These are phyloP conservation scores for Pristionchus arcanus DNA, from an alignment of 2,888 invertebrate species.

Conservation along the genomic window DNA sequence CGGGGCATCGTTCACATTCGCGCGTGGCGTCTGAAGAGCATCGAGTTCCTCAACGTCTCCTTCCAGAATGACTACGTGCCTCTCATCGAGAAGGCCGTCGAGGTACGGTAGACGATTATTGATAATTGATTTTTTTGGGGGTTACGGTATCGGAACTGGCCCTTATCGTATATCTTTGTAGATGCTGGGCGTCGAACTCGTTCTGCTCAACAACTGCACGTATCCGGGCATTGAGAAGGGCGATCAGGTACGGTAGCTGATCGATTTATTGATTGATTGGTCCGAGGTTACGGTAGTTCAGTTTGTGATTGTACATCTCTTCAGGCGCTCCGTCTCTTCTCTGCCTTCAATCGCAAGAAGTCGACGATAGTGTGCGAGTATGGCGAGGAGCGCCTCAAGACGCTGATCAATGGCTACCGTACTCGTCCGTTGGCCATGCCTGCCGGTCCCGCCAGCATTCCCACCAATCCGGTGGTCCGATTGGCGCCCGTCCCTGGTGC, in stretches of 20 bases:
- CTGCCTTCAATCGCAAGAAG: constrained; percentile 69
- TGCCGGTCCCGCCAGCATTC: background rate
- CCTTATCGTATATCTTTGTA: constrained; percentile 54
- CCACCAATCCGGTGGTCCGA: background rate
- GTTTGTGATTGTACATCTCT: background rate
- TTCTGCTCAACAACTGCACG: constrained; percentile 68
- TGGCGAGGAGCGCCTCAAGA: constrained; percentile 68
- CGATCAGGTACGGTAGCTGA: constrained; percentile 42
- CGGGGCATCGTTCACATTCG: constrained; percentile 68
- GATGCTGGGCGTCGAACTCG: constrained; percentile 69
- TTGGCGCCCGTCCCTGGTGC: background rate
- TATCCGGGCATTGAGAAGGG: constrained; percentile 61
- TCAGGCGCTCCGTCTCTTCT: constrained; percentile 65
- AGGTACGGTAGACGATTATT: constrained; percentile 54
- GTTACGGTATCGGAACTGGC: background rate
- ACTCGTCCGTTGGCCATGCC: background rate
- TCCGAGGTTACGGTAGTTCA: background rate
- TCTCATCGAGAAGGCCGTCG: constrained; percentile 68
- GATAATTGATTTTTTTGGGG: too few species aligned
- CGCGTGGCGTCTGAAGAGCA: constrained; percentile 69
- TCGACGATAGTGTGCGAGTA: constrained; percentile 70
- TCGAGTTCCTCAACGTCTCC: constrained; percentile 70
- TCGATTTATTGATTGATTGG: background rate
- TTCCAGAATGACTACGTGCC: constrained; percentile 69
- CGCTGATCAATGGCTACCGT: constrained; percentile 48